Evolutionary conservation across 64 coral and sea anemone genomes (phyloP).

Genomic region (Pocillopora verrucosa): DNA sequence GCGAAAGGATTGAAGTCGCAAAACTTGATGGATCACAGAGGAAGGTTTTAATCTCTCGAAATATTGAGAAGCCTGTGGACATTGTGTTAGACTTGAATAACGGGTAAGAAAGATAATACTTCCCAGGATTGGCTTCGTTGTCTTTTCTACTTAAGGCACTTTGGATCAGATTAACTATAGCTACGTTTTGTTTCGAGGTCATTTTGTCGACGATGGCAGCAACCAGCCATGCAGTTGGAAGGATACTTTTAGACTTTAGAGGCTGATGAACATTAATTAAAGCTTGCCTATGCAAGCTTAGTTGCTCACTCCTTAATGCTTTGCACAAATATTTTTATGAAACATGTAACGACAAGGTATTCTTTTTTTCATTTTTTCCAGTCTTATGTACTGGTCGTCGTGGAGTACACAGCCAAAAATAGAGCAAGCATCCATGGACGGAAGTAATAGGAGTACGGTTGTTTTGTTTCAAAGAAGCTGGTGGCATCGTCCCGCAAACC

Average conservation of each 20-base stretch:
- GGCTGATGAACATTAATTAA: too few relatives aligned
- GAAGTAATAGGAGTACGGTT: background rate
- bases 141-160: too few relatives aligned
- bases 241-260: too few relatives aligned
- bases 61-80: background rate
- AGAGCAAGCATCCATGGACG: conserved; percentile 13
- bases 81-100: conserved; percentile 13
- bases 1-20: conserved; percentile 5
- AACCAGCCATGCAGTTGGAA: too few relatives aligned
- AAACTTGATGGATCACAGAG: conserved; percentile 18
- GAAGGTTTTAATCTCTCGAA: conserved; percentile 9
- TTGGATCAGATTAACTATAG: too few relatives aligned
- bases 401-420: background rate
- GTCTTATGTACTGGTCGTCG: conserved; percentile 9
- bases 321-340: too few relatives aligned
- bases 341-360: too few relatives aligned
- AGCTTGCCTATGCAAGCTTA: too few relatives aligned
- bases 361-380: background rate
- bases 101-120: background rate
- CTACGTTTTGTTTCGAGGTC: too few relatives aligned
- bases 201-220: too few relatives aligned
- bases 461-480: background rate
- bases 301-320: too few relatives aligned
- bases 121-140: too few relatives aligned
- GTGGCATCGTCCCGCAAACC: background rate